Percentiles rank a stretch among this genome's conserved stretches.
These are phyloP conservation scores for Hemibagrus wyckioides DNA, from an alignment of 2,113 vertebrate genomes.

Conservation along the genomic window DNA sequence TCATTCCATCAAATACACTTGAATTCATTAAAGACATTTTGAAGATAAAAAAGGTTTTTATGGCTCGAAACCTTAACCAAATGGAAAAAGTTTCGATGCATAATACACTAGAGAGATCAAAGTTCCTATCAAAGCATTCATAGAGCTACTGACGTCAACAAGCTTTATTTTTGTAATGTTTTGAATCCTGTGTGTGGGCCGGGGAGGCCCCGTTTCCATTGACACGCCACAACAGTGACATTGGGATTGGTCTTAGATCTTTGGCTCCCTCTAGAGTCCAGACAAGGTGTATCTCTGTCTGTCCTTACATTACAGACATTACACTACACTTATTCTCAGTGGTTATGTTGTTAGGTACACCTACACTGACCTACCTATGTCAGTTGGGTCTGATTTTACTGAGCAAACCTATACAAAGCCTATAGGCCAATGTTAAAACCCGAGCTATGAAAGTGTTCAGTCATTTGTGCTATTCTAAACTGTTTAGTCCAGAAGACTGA, in stretches of 20 bases:
- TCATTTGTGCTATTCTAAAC: not conserved
- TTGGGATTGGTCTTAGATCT: not conserved
- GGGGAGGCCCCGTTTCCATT: conserved; percentile 52
- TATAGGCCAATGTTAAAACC: not conserved
- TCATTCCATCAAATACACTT: conserved; percentile 4
- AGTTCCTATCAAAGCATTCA: conserved; percentile 43
- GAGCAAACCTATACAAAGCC: not conserved
- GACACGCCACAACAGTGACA: too few species aligned
- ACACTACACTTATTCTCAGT: not conserved
- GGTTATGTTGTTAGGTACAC: not conserved
- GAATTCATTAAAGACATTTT: conserved; percentile 15
- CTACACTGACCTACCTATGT: not conserved
- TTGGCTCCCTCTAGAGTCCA: conserved; percentile 43
- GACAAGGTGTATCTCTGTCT: not conserved
- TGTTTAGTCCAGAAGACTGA: not conserved
- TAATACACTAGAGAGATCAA: conserved; percentile 36
- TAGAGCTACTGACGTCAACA: conserved; percentile 31
- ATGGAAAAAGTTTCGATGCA: conserved; percentile 47
- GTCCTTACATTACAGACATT: not conserved
- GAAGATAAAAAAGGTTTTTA: not conserved
- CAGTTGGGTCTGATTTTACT: not conserved
- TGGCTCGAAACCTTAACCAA: not conserved
- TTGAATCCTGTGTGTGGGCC: not conserved
- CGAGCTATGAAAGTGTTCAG: not conserved
- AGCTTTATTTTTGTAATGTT: conserved; percentile 21